Evolutionary conservation across 2,113 vertebrate genomes (phyloP).

Genomic region (Thunnus maccoyii): DNA sequence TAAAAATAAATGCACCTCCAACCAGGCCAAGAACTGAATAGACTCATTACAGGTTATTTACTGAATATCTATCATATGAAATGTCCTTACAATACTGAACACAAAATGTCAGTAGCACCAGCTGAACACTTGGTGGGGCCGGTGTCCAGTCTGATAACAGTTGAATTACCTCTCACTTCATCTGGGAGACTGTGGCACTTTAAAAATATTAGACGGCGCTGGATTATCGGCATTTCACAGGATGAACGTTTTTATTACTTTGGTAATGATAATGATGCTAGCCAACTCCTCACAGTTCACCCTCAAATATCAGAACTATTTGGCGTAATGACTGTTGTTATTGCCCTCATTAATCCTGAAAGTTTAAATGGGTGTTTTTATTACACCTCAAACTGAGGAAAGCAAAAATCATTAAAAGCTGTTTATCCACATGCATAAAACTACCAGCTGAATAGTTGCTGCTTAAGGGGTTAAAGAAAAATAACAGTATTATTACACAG

Average conservation of each 20-base stretch:
- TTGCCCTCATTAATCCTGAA: constrained; percentile 4
- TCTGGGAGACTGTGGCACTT: neutral
- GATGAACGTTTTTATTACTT: neutral
- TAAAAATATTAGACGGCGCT: neutral
- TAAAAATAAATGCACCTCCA: neutral
- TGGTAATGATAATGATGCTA: constrained; percentile 4
- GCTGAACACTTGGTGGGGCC: constrained; percentile 44
- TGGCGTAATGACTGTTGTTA: constrained; percentile 8
- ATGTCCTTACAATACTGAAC: neutral
- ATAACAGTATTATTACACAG: neutral
- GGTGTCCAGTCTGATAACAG: constrained; percentile 19
- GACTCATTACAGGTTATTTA: neutral
- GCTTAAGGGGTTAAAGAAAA: neutral
- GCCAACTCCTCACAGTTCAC: neutral
- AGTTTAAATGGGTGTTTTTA: constrained; percentile 15
- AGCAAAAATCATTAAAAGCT: neutral
- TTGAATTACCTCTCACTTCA: neutral
- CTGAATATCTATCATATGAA: constrained; percentile 15
- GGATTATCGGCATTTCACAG: constrained; percentile 19
- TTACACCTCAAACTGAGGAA: neutral
- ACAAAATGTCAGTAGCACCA: neutral
- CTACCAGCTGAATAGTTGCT: neutral
- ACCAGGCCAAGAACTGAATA: neutral
- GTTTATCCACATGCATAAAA: neutral
- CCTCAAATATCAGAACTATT: constrained; percentile 2